A percentile compares a stretch with the other conserved stretches of the same genome.
Conservation (phyloP, 2,113 vertebrate species). For the Lepus americanus region DNA sequence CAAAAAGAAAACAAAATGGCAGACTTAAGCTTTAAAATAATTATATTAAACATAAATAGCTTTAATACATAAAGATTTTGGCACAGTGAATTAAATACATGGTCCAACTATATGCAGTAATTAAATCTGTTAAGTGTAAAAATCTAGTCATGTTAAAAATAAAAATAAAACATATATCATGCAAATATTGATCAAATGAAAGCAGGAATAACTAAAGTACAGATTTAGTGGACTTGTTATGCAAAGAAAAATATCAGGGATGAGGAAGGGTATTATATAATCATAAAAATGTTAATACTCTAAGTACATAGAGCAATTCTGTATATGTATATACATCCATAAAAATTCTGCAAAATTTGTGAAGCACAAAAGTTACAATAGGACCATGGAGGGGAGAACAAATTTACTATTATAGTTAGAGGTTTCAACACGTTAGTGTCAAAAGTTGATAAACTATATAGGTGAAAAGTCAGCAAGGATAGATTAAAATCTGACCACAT, state of each 20-base stretch:
- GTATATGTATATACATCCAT: neutral
- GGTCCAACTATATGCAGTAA: neutral
- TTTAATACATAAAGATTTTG: neutral
- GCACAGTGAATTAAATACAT: neutral
- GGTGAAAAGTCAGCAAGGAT: neutral
- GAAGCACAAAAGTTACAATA: neutral
- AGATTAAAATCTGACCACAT: neutral
- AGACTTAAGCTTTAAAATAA: neutral
- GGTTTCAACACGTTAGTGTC: neutral
- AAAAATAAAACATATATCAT: neutral
- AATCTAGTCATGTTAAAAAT: neutral
- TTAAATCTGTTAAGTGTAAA: neutral
- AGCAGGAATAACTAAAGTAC: neutral
- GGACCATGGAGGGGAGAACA: neutral
- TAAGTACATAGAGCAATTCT: neutral
- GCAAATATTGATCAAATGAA: slow-evolving; percentile 27
- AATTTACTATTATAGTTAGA: neutral
- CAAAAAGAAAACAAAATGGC: neutral
- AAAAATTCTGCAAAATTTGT: neutral
- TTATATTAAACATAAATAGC: neutral
- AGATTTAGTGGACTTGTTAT: neutral
- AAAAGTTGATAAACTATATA: neutral
- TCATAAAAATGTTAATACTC: neutral
- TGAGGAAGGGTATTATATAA: neutral
- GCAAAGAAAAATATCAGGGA: neutral